A percentile compares a stretch with the other conserved stretches of the same genome.
These are phyloP conservation scores for Myxocyprinus asiaticus DNA, from an alignment of 2,113 vertebrate genomes.

Conservation along the genomic window DNA sequence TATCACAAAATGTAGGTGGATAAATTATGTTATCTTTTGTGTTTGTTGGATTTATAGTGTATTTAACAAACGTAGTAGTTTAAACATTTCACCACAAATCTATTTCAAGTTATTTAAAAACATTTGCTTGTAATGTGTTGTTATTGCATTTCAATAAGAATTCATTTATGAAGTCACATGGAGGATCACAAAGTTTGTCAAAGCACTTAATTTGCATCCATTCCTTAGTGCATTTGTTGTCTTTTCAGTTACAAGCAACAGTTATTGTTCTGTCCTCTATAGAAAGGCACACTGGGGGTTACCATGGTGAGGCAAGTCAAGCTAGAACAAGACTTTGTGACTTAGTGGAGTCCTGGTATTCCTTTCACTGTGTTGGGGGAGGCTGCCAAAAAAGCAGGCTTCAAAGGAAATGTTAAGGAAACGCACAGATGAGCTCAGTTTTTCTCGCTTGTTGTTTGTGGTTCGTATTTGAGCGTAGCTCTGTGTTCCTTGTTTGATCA, in stretches of 20 bases:
- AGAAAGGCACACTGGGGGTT: constrained; percentile 41
- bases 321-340: constrained; percentile 36
- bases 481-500: background rate
- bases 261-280: constrained; percentile 16
- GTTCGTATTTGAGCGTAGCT: background rate
- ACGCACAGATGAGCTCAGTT: background rate
- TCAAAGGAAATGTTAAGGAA: constrained; percentile 27
- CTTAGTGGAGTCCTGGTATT: background rate
- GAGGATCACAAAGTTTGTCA: background rate
- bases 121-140: no score
- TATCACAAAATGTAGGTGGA: no score
- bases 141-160: background rate
- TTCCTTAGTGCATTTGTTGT: background rate
- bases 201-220: background rate
- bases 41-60: no score
- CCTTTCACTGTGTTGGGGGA: constrained; percentile 24
- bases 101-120: no score
- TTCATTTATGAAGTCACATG: constrained; percentile 10
- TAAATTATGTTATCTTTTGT: no score
- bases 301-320: constrained; percentile 45
- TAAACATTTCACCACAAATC: no score
- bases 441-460: background rate
- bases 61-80: no score
- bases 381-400: constrained; percentile 19
- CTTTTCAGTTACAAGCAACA: constrained; percentile 5